Percentiles rank a stretch among this genome's conserved stretches.
These are phyloP conservation scores for Coenonympha glycerion DNA, from an alignment of 2,888 invertebrate species.

Conservation along the genomic window DNA sequence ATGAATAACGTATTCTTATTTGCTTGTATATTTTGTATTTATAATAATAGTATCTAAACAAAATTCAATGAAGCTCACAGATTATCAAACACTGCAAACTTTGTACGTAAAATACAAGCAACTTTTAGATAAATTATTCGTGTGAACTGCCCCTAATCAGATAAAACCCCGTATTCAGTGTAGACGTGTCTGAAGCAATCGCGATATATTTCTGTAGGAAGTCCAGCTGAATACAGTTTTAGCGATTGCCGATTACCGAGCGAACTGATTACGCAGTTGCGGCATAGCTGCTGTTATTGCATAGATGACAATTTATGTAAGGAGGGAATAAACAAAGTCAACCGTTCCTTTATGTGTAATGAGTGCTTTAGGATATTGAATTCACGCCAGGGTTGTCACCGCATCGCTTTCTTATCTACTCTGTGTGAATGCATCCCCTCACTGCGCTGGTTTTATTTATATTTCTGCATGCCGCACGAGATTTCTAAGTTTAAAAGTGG, in stretches of 20 bases:
- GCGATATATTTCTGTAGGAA: slow-evolving; percentile 19
- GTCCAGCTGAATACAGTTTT: slow-evolving; percentile 18
- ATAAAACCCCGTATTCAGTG: slow-evolving; percentile 12
- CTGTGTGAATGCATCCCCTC: too few relatives aligned
- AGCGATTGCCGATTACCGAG: slow-evolving; percentile 21
- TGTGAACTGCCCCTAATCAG: background rate
- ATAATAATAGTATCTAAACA: too few relatives aligned
- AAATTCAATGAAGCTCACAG: too few relatives aligned
- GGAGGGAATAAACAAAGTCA: slow-evolving; percentile 18
- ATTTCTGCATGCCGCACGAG: too few relatives aligned
- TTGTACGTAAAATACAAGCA: background rate
- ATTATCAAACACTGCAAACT: too few relatives aligned
- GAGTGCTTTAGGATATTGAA: slow-evolving; percentile 1
- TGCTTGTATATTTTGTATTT: too few relatives aligned
- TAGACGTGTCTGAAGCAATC: slow-evolving; percentile 20
- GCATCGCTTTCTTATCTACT: too few relatives aligned
- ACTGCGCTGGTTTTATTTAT: too few relatives aligned
- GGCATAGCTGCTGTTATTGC: slow-evolving; percentile 17
- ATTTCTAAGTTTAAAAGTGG: too few relatives aligned
- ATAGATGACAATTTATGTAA: slow-evolving; percentile 26
- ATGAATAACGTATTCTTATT: too few relatives aligned
- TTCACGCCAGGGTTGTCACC: background rate
- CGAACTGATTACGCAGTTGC: slow-evolving; percentile 18
- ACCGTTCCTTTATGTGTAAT: slow-evolving; percentile 7
- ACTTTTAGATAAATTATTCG: background rate